Conservation (phyloP, 2,797 vertebrate species). For the Muscicapa comitata region DNA sequence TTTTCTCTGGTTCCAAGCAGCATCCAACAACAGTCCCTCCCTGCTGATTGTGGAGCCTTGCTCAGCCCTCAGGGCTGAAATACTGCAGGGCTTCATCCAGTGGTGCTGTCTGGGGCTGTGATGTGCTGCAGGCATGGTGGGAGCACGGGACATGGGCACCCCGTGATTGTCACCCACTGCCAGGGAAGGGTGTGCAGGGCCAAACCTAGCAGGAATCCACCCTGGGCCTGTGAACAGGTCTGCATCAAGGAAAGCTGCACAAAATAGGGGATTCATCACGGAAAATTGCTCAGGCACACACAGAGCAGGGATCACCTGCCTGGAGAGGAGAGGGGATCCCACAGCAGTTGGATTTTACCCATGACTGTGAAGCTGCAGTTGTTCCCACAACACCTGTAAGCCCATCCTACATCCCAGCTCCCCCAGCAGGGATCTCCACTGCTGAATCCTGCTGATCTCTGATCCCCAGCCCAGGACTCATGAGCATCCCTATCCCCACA, state of each 20-base stretch:
- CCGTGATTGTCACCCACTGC: no score
- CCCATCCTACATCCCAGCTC: neutral
- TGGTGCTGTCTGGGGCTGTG: neutral
- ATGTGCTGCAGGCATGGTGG: neutral
- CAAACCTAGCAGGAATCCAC: neutral
- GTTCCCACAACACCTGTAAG: neutral
- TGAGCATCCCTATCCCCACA: neutral
- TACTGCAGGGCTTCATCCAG: neutral
- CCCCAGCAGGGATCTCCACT: rapidly evolving
- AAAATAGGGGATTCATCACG: neutral
- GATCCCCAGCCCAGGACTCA: neutral
- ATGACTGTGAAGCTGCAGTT: neutral
- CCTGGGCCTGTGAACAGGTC: neutral
- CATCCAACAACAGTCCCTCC: neutral
- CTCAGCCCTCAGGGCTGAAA: neutral
- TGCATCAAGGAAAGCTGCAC: neutral
- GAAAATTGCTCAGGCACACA: neutral
- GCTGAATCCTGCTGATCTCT: neutral
- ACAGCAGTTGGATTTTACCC: neutral
- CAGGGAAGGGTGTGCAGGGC: neutral
- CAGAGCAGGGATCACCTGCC: neutral
- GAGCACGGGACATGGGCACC: neutral
- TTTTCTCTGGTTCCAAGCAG: no score
- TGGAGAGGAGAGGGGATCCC: neutral
- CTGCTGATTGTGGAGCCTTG: rapidly evolving